phyloP scores from a whole-genome alignment of 2,797 vertebrate genomes.

The Xiphophorus birchmanni region DNA sequence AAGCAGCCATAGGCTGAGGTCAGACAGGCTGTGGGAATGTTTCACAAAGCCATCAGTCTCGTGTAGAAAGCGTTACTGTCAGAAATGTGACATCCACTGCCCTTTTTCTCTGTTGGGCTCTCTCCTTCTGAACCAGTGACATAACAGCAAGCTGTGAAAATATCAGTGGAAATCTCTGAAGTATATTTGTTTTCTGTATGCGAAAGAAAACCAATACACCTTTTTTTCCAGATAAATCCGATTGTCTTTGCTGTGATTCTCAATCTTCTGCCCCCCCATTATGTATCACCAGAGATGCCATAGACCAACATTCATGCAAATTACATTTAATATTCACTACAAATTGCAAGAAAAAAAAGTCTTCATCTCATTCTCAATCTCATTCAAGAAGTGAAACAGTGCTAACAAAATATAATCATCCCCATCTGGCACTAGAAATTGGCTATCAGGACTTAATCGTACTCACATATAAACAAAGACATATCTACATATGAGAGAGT shows the following conservation, averaged over 20 bases:
- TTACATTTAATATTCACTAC: constrained; percentile 10
- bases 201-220: not conserved
- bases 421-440: constrained; percentile 39
- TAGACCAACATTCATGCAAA: constrained; percentile 17
- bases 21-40: constrained; percentile 59
- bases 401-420: constrained; percentile 43
- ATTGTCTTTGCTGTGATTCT: not conserved
- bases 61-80: constrained; percentile 41
- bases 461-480: constrained; percentile 38
- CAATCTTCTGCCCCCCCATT: not conserved
- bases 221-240: not conserved
- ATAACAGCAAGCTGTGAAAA: constrained; percentile 38
- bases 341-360: constrained; percentile 17
- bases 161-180: not conserved
- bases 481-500: constrained; percentile 25
- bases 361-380: constrained; percentile 10
- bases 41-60: constrained; percentile 60
- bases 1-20: constrained; percentile 55
- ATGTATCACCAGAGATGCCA: not conserved
- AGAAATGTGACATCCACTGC: constrained; percentile 48
- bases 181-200: not conserved
- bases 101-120: constrained; percentile 21
- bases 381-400: constrained; percentile 27
- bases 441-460: constrained; percentile 48
- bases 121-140: constrained; percentile 44